Base-by-base conservation (phyloP, 92 coral and sea anemone genomes). In the Metridium senile region DNA sequence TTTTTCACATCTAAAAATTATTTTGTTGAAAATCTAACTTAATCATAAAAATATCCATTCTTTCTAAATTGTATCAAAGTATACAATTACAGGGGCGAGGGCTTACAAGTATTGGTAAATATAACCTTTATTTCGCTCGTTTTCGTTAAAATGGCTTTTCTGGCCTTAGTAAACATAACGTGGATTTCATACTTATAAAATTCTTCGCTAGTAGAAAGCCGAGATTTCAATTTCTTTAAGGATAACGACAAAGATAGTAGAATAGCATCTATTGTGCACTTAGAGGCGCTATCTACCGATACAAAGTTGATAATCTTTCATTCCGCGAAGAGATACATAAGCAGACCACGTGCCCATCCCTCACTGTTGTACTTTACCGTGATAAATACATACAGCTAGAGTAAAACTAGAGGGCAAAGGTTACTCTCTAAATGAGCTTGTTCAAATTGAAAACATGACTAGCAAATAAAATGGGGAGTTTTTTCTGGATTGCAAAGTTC, bases 81-180 rank as follows among this genome's bases (percentile, higher is more conserved):
- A 70, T 66, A 58, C 66, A 57, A 34, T 66, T 51, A 57, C 75
- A 62, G 84, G 76, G 66, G 73, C 73, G 66, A 70, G 66, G 76
- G 70, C 76, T 63, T 58, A 19, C 28, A 57, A 79, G 76, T 68
- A 57, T 59, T 52, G 31, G 68, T 79, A 68, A 79, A 54, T 54
- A 68, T 23, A 68, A 47, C 76, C 75, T 57, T 70, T 57, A 79
- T 79, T 79, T 79, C 84, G 84, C 84, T 79, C 76, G 84, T 79
- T 79, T 79, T 79, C 62, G 84, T 66, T 79, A 63, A 46, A 51
- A 56, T 79, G 33, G 61, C 69, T 54, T 68, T 63, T 70, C 25
- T 58, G 68, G 45, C 67, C 68, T 67, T 70, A 57, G 77, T 70
- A 79, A 79, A 79, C 84, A 79, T 57, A 25, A 33, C 57, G 62